phyloP scores from a whole-genome alignment of 2,797 vertebrate genomes.

The Aphelocoma californica region DNA sequence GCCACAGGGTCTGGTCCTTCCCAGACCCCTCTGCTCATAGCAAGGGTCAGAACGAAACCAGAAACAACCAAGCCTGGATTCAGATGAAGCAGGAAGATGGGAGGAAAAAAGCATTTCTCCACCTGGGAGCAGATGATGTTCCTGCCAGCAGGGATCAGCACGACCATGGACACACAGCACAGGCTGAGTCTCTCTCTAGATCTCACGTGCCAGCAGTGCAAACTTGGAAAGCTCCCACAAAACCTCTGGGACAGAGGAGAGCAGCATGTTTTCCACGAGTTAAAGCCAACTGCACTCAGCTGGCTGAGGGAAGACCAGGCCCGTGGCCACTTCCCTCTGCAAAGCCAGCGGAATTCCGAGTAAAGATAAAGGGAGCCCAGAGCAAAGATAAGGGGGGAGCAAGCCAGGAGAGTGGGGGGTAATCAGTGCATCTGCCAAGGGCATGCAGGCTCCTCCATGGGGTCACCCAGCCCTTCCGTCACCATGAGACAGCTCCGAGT shows the following conservation, averaged over 20 bases:
- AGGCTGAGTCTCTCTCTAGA: neutral
- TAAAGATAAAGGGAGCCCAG: neutral
- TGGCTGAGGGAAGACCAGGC: neutral
- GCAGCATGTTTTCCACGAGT: accelerated
- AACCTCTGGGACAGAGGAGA: neutral
- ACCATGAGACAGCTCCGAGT: accelerated
- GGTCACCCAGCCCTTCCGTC: neutral
- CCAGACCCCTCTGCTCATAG: neutral
- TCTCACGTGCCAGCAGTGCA: neutral
- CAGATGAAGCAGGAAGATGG: accelerated
- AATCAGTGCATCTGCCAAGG: neutral
- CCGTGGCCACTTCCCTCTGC: neutral
- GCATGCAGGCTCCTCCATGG: neutral
- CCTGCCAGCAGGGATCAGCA: accelerated
- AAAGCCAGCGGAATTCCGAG: neutral
- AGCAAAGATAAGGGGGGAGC: neutral
- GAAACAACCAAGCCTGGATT: neutral
- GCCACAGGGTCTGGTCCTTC: neutral
- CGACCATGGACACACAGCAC: accelerated
- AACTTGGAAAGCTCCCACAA: neutral
- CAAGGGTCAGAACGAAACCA: accelerated
- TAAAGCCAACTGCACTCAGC: neutral
- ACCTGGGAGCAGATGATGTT: neutral
- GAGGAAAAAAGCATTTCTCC: neutral
- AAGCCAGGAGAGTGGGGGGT: neutral